Conservation (phyloP, 2,888 invertebrate species). For the Icerya purchasi region DNA sequence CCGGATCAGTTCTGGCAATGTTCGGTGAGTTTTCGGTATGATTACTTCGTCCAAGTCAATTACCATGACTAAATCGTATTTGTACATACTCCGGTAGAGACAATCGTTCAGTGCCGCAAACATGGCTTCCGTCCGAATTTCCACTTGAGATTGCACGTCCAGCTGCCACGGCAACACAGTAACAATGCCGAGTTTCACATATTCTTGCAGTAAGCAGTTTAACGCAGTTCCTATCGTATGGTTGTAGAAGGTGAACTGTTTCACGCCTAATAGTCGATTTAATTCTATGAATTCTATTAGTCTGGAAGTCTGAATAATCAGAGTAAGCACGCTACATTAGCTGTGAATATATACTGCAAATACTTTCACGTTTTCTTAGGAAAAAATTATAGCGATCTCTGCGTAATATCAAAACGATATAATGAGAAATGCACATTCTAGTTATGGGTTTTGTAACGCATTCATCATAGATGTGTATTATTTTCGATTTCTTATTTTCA, state of each 20-base stretch:
- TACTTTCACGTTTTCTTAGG: too few species aligned
- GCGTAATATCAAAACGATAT: too few species aligned
- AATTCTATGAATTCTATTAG: conserved; percentile 75
- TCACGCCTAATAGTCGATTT: conserved; percentile 59
- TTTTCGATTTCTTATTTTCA: too few species aligned
- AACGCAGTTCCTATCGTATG: conserved; percentile 62
- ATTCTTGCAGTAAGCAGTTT: conserved; percentile 50
- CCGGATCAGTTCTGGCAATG: conserved; percentile 48
- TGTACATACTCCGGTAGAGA: conserved; percentile 71
- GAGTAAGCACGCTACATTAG: too few species aligned
- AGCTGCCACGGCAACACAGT: conserved; percentile 64
- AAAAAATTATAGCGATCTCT: too few species aligned
- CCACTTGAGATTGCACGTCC: conserved; percentile 65
- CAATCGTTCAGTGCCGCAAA: conserved; percentile 87
- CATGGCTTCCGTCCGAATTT: conserved; percentile 76
- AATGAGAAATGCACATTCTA: too few species aligned
- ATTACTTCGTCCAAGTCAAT: conserved; percentile 79
- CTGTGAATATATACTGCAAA: too few species aligned
- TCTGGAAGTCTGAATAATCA: conserved; percentile 49
- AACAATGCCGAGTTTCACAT: conserved; percentile 34
- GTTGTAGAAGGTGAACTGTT: conserved; percentile 78
- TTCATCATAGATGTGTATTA: too few species aligned
- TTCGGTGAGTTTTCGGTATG: conserved; percentile 55
- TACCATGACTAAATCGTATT: conserved; percentile 56
- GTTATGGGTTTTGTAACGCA: too few species aligned